These are phyloP conservation scores for Cryptomyrus ogoouensis DNA, from an alignment of 2,113 vertebrate genomes.

Conservation along the genomic window DNA sequence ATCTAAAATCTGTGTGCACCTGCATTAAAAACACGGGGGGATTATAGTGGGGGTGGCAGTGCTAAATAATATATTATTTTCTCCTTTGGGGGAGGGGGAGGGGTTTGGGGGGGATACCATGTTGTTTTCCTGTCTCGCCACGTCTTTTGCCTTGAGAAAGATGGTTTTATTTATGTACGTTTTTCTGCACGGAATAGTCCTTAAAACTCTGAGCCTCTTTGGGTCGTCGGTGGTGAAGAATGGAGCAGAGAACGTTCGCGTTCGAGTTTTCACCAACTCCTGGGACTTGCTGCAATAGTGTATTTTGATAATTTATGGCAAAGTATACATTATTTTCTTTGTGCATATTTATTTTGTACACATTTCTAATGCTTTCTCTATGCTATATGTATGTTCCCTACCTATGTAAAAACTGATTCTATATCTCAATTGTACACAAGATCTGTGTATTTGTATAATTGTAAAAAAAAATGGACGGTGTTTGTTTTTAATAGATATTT, in stretches of 20 bases:
- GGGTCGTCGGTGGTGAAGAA: conserved; percentile 63
- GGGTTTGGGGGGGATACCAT: conserved; percentile 14
- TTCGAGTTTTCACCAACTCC: conserved; percentile 78
- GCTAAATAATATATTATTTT: conserved; percentile 25
- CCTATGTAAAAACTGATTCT: conserved; percentile 65
- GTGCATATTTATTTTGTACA: conserved; percentile 80
- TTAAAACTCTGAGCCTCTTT: conserved; percentile 71
- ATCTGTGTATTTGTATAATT: conserved; percentile 91
- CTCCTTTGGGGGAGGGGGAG: not conserved
- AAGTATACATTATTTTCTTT: conserved; percentile 78
- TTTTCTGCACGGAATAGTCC: conserved; percentile 36
- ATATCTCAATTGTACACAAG: conserved; percentile 70
- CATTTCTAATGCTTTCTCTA: conserved; percentile 82
- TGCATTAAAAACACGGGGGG: conserved; percentile 23
- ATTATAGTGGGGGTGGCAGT: not conserved
- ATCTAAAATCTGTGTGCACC: conserved; percentile 38
- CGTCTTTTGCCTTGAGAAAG: conserved; percentile 22
- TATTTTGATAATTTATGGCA: conserved; percentile 65
- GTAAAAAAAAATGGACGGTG: conserved; percentile 72
- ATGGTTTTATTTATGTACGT: conserved; percentile 40
- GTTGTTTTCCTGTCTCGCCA: conserved; percentile 17
- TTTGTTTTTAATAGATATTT: conserved; percentile 77
- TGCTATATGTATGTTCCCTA: conserved; percentile 71
- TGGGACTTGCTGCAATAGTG: conserved; percentile 96
- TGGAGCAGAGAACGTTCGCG: conserved; percentile 70